Percentiles rank a stretch among this genome's conserved stretches.
phyloP scores from a whole-genome alignment of 2,113 vertebrate species.

The Petromus typicus region DNA sequence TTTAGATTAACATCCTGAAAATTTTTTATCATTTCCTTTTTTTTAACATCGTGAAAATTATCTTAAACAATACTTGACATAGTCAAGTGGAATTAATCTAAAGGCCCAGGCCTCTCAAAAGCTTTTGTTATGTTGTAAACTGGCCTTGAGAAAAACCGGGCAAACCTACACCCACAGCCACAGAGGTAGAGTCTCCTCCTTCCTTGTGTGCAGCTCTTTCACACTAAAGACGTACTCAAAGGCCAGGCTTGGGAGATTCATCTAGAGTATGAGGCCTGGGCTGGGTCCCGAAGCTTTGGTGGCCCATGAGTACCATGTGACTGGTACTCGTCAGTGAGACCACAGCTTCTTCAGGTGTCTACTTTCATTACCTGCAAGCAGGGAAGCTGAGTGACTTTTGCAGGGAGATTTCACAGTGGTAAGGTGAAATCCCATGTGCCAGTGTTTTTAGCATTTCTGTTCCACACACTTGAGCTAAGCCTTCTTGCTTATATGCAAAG shows the following conservation, averaged over 20 bases:
- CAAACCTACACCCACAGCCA: neutral
- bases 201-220: neutral
- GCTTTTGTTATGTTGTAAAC: neutral
- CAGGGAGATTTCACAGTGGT: neutral
- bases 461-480: neutral
- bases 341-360: neutral
- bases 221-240: neutral
- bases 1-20: conserved; percentile 12
- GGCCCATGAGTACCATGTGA: too few relatives aligned
- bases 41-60: neutral
- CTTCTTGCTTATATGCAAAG: neutral
- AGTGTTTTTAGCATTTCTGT: neutral
- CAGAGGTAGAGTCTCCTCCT: neutral
- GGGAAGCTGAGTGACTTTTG: neutral
- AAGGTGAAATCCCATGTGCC: neutral
- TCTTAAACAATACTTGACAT: conserved; percentile 24
- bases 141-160: neutral
- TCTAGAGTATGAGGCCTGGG: fast-evolving
- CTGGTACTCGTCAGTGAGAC: neutral
- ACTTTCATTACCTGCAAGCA: fast-evolving
- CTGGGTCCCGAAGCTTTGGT: neutral
- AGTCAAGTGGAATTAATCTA: neutral
- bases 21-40: neutral
- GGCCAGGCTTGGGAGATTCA: neutral
- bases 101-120: neutral